phyloP scores from a whole-genome alignment of 2,797 vertebrate genomes.

The Neosilurus hyrtlii region DNA sequence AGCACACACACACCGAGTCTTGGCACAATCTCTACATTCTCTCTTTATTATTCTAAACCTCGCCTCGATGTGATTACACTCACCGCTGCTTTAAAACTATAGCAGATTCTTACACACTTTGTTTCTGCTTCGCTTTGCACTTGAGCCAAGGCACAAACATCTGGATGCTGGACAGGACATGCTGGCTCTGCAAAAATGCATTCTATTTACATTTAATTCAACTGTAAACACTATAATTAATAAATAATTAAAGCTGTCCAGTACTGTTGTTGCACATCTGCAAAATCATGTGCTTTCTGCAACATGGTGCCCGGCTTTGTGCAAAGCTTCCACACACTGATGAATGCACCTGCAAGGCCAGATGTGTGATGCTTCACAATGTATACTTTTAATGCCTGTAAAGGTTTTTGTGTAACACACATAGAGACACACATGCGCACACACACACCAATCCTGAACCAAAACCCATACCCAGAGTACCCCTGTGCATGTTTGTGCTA shows the following conservation, averaged over 20 bases:
- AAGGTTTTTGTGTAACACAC: background rate
- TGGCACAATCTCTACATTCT: background rate
- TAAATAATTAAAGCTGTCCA: background rate
- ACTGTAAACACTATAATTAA: background rate
- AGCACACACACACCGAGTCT: background rate
- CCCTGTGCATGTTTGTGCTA: background rate
- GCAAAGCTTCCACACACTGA: background rate
- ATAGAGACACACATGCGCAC: too few relatives aligned
- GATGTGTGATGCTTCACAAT: background rate
- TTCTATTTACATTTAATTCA: background rate
- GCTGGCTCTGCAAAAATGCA: background rate
- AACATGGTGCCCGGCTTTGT: background rate
- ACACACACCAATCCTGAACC: background rate
- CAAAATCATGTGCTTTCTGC: background rate
- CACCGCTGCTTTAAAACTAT: background rate
- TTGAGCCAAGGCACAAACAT: slow-evolving; percentile 4
- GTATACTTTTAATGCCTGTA: background rate
- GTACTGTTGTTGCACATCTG: background rate
- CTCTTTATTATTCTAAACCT: slow-evolving; percentile 6
- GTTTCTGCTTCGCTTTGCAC: background rate
- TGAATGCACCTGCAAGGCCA: slow-evolving; percentile 16
- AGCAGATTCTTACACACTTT: background rate
- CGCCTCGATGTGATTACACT: background rate
- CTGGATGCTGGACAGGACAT: background rate
- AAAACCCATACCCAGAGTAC: background rate